Evolutionary conservation across 2,113 vertebrate species (phyloP).

Genomic region (Scomber colias): DNA sequence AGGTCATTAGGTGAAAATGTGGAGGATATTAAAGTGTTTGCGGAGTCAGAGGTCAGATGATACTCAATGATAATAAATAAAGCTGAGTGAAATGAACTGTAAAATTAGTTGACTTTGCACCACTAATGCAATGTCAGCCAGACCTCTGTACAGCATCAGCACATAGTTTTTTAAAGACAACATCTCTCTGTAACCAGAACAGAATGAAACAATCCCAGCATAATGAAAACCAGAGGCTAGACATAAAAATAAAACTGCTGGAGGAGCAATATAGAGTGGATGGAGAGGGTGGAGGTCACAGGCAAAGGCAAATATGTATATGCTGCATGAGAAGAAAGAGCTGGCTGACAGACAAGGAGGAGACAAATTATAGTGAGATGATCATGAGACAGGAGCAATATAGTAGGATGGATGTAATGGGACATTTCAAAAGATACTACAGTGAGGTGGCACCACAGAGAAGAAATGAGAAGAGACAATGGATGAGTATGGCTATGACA

Average conservation of each 20-base stretch:
- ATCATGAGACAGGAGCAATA: not conserved
- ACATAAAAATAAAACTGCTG: constrained; percentile 40
- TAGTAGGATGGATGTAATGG: not conserved
- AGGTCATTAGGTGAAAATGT: constrained; percentile 35
- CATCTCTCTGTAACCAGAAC: constrained; percentile 51
- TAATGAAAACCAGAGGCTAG: constrained; percentile 62
- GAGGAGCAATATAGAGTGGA: constrained; percentile 18
- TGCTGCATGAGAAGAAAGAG: not conserved
- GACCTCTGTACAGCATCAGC: constrained; percentile 60
- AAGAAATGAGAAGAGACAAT: constrained; percentile 11
- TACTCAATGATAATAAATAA: constrained; percentile 36
- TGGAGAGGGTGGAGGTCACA: constrained; percentile 29
- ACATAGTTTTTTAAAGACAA: constrained; percentile 62
- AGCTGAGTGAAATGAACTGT: constrained; percentile 31
- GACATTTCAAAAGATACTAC: not conserved
- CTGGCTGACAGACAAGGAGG: not conserved
- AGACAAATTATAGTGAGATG: not conserved
- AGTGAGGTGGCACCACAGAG: not conserved
- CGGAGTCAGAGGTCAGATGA: constrained; percentile 30
- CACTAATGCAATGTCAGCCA: constrained; percentile 52
- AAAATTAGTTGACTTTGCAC: constrained; percentile 46
- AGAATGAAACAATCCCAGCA: constrained; percentile 43
- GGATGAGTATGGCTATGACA: constrained; percentile 17
- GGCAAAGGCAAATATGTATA: constrained; percentile 16
- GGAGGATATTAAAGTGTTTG: constrained; percentile 28